Conservation (phyloP, 2,113 vertebrate genomes). For the Cairina moschata region DNA sequence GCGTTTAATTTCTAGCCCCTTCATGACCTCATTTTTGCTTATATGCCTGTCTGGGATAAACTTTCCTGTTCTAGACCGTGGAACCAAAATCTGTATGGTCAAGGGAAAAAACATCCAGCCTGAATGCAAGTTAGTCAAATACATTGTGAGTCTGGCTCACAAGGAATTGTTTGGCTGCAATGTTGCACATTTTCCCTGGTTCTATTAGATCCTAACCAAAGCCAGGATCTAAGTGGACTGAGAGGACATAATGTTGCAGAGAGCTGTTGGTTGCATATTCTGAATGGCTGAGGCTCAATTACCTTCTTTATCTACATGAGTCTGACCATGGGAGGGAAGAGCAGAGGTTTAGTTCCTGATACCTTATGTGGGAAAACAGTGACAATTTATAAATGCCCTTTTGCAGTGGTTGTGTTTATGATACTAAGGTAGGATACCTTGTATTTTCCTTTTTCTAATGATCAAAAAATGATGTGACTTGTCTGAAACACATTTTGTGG, state of each 20-base stretch:
- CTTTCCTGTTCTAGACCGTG: background rate
- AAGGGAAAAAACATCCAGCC: background rate
- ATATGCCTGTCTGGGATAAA: background rate
- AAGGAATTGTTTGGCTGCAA: background rate
- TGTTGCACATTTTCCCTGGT: rapidly evolving
- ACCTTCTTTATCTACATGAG: background rate
- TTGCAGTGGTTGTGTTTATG: background rate
- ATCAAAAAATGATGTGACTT: background rate
- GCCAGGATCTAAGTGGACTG: background rate
- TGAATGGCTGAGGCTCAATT: background rate
- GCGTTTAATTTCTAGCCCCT: background rate
- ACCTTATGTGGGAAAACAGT: background rate
- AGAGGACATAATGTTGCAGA: rapidly evolving
- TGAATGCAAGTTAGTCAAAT: background rate
- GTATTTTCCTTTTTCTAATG: background rate
- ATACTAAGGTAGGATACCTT: background rate
- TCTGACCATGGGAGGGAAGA: background rate
- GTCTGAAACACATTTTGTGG: background rate
- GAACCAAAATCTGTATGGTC: background rate
- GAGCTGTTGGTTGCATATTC: background rate
- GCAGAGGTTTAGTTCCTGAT: background rate
- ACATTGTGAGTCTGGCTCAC: background rate
- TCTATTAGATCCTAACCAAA: background rate
- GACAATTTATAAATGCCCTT: background rate
- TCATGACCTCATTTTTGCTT: background rate